phyloP scores from a whole-genome alignment of 92 coral and sea anemone genomes.

The Porites divaricata region DNA sequence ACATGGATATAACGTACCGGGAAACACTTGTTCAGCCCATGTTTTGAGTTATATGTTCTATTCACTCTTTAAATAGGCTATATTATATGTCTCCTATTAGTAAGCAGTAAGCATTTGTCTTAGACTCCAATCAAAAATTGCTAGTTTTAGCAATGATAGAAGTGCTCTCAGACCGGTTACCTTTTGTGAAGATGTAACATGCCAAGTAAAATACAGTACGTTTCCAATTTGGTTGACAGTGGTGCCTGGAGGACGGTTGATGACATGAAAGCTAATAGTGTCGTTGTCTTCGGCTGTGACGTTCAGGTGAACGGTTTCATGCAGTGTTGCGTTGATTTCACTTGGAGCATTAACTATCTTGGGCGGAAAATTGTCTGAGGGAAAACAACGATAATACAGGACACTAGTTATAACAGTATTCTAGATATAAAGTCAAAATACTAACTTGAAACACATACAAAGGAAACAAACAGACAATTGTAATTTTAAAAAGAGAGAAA shows the following conservation, averaged over 20 bases:
- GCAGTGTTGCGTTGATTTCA: slow-evolving; percentile 44
- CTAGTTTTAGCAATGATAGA: background rate
- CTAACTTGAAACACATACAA: too few relatives aligned
- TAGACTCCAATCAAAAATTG: slow-evolving; percentile 3
- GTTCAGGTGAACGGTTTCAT: slow-evolving; percentile 15
- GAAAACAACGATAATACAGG: background rate
- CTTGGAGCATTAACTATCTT: slow-evolving; percentile 42
- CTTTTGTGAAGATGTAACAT: slow-evolving; percentile 19
- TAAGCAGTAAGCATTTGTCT: background rate
- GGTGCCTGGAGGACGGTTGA: slow-evolving; percentile 19
- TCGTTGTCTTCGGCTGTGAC: slow-evolving; percentile 71
- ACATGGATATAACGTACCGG: too few relatives aligned
- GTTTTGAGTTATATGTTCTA: too few relatives aligned
- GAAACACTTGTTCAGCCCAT: too few relatives aligned
- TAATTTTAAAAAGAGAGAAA: background rate
- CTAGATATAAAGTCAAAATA: too few relatives aligned
- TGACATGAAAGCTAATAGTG: background rate
- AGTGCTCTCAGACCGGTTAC: background rate
- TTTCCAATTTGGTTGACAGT: slow-evolving; percentile 13
- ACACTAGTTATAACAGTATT: too few relatives aligned
- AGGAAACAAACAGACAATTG: too few relatives aligned
- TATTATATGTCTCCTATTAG: too few relatives aligned
- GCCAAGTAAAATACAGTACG: slow-evolving; percentile 12
- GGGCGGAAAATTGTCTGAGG: slow-evolving; percentile 70
- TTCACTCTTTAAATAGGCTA: too few relatives aligned